phyloP scores from a whole-genome alignment of 2,113 vertebrate species.

The Brachyhypopomus occidentalis region DNA sequence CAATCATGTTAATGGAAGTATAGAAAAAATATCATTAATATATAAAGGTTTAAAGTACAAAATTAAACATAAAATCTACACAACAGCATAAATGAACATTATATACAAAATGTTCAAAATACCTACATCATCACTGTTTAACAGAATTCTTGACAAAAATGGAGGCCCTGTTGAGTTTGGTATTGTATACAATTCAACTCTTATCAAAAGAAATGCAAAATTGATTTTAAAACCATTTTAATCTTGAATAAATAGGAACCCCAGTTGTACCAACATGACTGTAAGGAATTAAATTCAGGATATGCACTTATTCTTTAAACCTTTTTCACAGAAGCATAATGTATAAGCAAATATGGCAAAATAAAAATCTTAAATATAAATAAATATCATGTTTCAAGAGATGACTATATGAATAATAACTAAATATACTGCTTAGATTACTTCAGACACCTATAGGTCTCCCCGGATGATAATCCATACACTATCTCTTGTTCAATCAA shows the following conservation, averaged over 20 bases:
- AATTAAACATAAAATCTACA: background rate
- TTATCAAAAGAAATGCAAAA: too few relatives aligned
- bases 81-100: background rate
- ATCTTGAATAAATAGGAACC: too few relatives aligned
- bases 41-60: conserved; percentile 1
- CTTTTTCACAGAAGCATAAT: background rate
- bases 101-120: background rate
- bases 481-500: background rate
- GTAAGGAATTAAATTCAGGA: too few relatives aligned
- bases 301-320: too few relatives aligned
- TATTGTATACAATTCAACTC: too few relatives aligned
- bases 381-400: background rate
- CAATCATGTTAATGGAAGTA: conserved; percentile 28
- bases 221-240: too few relatives aligned
- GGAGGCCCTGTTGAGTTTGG: background rate
- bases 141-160: background rate
- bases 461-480: background rate
- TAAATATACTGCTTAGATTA: background rate
- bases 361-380: too few relatives aligned
- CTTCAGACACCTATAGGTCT: background rate
- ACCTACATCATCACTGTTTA: background rate
- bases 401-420: background rate
- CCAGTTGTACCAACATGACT: too few relatives aligned
- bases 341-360: background rate
- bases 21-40: conserved; percentile 22